Evolutionary conservation across 2,113 vertebrate genomes (phyloP).

Genomic region (Pachyramphus minor): DNA sequence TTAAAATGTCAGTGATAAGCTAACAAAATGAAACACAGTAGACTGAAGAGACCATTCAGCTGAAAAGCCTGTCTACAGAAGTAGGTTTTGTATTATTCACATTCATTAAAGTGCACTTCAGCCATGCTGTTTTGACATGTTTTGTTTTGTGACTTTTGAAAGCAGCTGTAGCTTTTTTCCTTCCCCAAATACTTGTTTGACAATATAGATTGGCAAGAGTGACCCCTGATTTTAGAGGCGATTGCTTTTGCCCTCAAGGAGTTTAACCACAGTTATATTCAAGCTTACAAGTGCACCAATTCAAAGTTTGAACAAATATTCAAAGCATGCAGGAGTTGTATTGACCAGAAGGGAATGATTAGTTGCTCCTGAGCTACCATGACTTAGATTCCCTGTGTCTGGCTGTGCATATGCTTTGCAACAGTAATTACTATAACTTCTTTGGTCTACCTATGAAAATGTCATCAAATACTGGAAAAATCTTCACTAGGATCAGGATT

Average conservation of each 20-base stretch:
- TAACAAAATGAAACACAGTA: conserved; percentile 58
- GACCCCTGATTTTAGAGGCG: not conserved
- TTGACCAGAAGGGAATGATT: not conserved
- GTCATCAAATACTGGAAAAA: not conserved
- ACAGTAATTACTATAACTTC: not conserved
- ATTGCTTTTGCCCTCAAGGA: not conserved
- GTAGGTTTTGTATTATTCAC: not conserved
- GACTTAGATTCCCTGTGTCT: not conserved
- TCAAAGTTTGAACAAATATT: not conserved
- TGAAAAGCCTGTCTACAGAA: conserved; percentile 53
- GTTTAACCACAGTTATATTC: not conserved
- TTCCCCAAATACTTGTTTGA: not conserved
- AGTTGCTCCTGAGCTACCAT: not conserved
- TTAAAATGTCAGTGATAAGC: conserved; percentile 70
- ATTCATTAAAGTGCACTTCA: conserved; percentile 18
- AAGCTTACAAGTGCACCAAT: not conserved
- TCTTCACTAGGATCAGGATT: not conserved
- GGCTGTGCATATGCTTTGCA: not conserved
- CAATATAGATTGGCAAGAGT: not conserved
- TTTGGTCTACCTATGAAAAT: not conserved
- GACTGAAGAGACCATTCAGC: conserved; percentile 40
- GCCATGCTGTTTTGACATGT: not conserved
- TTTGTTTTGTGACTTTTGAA: not conserved
- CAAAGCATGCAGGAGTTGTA: fast-evolving
- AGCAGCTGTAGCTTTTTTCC: not conserved